Evolutionary conservation across 2,888 invertebrate species (phyloP).

Genomic region (Apamea epomidion): DNA sequence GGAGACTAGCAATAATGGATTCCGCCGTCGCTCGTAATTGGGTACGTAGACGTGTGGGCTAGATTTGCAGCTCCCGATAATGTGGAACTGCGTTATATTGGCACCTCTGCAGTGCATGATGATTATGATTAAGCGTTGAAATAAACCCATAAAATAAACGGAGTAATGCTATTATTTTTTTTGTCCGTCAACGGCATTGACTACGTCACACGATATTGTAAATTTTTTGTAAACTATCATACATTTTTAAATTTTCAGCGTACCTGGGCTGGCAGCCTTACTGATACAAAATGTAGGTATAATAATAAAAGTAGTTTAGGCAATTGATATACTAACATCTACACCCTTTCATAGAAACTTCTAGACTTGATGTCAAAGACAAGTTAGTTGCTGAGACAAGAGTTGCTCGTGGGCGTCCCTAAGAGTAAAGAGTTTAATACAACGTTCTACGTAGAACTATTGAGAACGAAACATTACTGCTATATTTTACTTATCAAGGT

Average conservation of each 20-base stretch:
- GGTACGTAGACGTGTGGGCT: conserved; percentile 40
- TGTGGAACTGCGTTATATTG: not conserved
- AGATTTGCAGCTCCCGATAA: conserved; percentile 29
- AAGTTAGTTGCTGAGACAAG: no score
- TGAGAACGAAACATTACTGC: not conserved
- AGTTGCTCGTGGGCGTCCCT: no score
- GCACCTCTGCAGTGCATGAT: not conserved
- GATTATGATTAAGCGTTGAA: not conserved
- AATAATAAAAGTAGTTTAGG: not conserved
- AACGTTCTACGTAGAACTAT: not conserved
- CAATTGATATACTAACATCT: not conserved
- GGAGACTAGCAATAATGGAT: conserved; percentile 69
- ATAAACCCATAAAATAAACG: not conserved
- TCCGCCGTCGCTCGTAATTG: conserved; percentile 66
- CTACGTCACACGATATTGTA: not conserved
- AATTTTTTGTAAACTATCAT: not conserved
- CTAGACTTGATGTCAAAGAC: no score
- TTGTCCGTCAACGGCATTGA: not conserved
- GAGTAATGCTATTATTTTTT: not conserved
- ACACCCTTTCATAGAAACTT: no score
- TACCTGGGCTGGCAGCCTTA: not conserved
- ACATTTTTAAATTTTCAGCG: not conserved
- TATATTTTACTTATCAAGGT: not conserved
- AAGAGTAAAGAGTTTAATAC: not conserved
- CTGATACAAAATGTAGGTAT: not conserved